These are phyloP conservation scores for Corynorhinus townsendii DNA, from an alignment of 2,113 vertebrate genomes.

Conservation along the genomic window DNA sequence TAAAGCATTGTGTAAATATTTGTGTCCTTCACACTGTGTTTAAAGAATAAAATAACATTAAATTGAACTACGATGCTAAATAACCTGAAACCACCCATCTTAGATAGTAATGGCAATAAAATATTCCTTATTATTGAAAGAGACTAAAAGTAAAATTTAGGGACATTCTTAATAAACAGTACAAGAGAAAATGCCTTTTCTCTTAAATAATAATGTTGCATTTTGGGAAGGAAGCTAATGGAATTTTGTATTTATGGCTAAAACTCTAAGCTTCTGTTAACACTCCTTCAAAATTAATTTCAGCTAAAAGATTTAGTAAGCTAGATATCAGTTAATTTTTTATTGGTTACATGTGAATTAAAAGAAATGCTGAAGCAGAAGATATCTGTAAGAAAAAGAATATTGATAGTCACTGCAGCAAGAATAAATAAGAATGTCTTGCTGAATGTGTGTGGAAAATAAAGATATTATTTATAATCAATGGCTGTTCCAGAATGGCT, in stretches of 20 bases:
- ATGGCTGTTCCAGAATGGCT: background rate
- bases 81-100: background rate
- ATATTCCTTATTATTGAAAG: constrained; percentile 19
- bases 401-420: constrained; percentile 23
- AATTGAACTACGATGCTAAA: background rate
- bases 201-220: background rate
- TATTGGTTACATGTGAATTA: background rate
- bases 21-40: background rate
- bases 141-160: constrained; percentile 28
- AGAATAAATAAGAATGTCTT: constrained; percentile 46
- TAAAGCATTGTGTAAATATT: constrained; percentile 2
- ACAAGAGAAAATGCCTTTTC: background rate
- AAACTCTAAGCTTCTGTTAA: constrained; percentile 29
- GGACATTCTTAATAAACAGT: background rate
- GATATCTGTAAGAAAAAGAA: constrained; percentile 15
- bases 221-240: constrained; percentile 11
- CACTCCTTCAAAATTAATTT: constrained; percentile 45
- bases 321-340: background rate
- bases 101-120: background rate
- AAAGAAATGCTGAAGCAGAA: constrained; percentile 42
- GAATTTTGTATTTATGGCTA: constrained; percentile 43
- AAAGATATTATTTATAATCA: constrained; percentile 34
- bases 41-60: background rate
- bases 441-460: background rate
- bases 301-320: constrained; percentile 24